Base-by-base conservation (phyloP, 2,888 invertebrate species). In the Spodoptera littoralis region DNA sequence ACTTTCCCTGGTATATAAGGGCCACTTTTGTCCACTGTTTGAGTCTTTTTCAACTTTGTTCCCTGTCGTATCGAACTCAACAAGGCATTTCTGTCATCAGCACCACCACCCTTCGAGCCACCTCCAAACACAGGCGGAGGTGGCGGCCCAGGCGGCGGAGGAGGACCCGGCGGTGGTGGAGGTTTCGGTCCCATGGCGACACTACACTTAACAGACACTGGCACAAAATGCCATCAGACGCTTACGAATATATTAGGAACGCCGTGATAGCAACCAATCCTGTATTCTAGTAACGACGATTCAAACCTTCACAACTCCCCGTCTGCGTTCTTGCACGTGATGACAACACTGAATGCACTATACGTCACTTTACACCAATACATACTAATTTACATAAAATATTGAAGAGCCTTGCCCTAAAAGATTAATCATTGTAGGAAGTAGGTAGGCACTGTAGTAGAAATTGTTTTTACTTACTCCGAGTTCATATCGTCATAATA, bases 1-100 rank as follows among this genome's bases (percentile, higher is more conserved):
- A 86, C 92, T 90, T 95, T 96, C 91, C 98, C 97, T 79, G 96
- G 94, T 76, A 98, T 93, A 54, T 96, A 88, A 0, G 98, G 98
- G 56, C 96, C 97, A 96, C 98, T 98, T 91, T 98, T 97, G 88
- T 99, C 98, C 82, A 97, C 97, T n/a, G 98, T 98, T 0, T 96
- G 96, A 58, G 98, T 95, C 92, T 98, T 98, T 90, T 97, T 98
- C 75, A 98, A 92, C 82, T 96, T 96, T 56, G 97, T 92, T 62
- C 98, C 98, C 88, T 97, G 97, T 81, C 98, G 96, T 82, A 98
- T 98, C 11, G 98, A 97, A 83, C 96, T 96, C 48, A 98, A 93
- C 64, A 98, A 93, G 51, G 97, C 96, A 81, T 96, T 96, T 84
- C 98, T 95, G 65, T 95, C 95, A 79, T 96, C 96, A n/a, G 95